A percentile compares a stretch with the other conserved stretches of the same genome.
These are phyloP conservation scores for Charadrius vociferus DNA, from an alignment of 2,113 vertebrate genomes.

Conservation along the genomic window DNA sequence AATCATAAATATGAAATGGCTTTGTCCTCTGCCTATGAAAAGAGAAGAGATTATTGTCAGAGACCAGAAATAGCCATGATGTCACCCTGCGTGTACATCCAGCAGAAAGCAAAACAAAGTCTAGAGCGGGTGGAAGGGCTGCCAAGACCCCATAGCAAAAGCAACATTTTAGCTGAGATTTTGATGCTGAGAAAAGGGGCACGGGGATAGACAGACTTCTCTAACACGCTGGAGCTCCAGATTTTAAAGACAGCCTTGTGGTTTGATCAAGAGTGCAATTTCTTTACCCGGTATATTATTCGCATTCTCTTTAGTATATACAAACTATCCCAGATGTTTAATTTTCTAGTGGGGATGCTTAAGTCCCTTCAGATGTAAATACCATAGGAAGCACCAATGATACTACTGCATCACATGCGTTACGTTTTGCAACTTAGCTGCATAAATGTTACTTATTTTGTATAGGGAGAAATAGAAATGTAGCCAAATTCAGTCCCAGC, in stretches of 20 bases:
- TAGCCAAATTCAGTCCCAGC: not conserved
- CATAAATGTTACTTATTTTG: not conserved
- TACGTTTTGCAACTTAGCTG: not conserved
- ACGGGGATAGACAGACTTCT: not conserved
- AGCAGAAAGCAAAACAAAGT: conserved; percentile 7
- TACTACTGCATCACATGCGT: too few species aligned
- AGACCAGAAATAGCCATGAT: not conserved
- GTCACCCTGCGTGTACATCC: not conserved
- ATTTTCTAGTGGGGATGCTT: not conserved
- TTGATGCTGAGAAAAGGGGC: not conserved
- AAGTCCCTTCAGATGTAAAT: not conserved
- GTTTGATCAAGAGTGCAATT: not conserved
- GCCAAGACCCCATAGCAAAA: not conserved
- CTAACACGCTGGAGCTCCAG: not conserved
- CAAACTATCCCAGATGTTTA: not conserved
- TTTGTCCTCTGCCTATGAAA: not conserved
- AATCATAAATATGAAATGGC: not conserved
- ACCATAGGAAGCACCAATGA: not conserved
- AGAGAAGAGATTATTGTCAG: not conserved
- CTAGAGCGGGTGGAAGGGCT: not conserved
- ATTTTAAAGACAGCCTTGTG: not conserved
- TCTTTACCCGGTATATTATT: not conserved
- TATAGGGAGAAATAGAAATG: not conserved
- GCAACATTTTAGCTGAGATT: not conserved
- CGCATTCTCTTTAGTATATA: not conserved